A percentile compares a stretch with the other conserved stretches of the same genome.
phyloP scores from a whole-genome alignment of 2,113 vertebrate genomes.

The Chitala chitala region DNA sequence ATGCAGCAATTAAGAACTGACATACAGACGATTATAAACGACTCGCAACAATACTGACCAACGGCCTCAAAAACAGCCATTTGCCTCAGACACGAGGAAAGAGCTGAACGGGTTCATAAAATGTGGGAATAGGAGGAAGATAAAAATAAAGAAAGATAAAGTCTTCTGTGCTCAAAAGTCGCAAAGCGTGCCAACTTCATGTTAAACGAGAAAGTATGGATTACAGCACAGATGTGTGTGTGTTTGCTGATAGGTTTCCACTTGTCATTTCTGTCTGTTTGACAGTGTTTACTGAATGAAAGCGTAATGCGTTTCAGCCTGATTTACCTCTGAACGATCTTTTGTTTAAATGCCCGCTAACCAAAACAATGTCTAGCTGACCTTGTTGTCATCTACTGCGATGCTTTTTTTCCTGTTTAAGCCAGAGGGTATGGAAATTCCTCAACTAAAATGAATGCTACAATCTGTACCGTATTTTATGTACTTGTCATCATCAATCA shows the following conservation, averaged over 20 bases:
- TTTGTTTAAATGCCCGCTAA: conserved; percentile 4
- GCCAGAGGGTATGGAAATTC: conserved; percentile 8
- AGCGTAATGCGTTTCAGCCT: background rate
- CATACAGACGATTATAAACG: background rate
- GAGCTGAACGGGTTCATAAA: background rate
- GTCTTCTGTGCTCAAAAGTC: background rate
- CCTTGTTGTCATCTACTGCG: background rate
- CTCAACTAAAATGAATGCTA: conserved; percentile 9
- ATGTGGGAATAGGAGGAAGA: too few relatives aligned
- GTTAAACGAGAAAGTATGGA: conserved; percentile 16
- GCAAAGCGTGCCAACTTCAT: background rate
- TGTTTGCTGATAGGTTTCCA: conserved; percentile 11
- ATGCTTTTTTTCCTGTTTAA: background rate
- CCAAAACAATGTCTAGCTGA: background rate
- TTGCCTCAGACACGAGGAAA: background rate
- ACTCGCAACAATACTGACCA: background rate
- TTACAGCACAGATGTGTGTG: conserved; percentile 11
- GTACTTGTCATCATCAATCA: background rate
- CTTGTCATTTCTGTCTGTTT: background rate
- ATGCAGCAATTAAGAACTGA: background rate
- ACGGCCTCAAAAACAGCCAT: background rate
- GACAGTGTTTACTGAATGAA: background rate
- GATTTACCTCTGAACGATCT: conserved; percentile 5
- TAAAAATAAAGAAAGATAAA: background rate
- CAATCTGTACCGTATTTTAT: background rate